phyloP scores from a whole-genome alignment of 2,888 invertebrate genomes.

The Drosophila anceps region DNA sequence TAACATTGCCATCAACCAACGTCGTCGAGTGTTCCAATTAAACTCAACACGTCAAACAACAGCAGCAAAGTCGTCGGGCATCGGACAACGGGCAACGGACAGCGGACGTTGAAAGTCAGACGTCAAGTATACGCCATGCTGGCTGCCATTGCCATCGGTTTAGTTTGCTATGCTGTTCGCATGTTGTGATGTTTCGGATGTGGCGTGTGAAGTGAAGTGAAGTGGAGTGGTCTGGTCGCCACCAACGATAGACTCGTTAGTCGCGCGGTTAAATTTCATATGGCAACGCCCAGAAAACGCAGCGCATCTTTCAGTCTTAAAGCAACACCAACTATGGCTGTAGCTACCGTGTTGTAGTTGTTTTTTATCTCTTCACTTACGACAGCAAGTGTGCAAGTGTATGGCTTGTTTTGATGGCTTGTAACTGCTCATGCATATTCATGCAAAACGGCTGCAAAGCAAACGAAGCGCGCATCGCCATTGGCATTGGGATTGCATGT shows the following conservation, averaged over 20 bases:
- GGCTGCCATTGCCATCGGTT: slow-evolving; percentile 44
- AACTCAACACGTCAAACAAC: slow-evolving; percentile 80
- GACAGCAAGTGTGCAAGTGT: slow-evolving; percentile 23
- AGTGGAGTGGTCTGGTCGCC: slow-evolving; percentile 28
- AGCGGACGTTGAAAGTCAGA: slow-evolving; percentile 43
- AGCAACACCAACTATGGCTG: slow-evolving; percentile 37
- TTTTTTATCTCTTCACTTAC: slow-evolving; percentile 5
- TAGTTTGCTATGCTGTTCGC: slow-evolving; percentile 54
- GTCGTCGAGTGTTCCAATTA: slow-evolving; percentile 77
- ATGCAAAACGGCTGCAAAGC: slow-evolving; percentile 62
- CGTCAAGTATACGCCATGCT: slow-evolving; percentile 75
- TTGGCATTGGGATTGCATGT: slow-evolving; percentile 33
- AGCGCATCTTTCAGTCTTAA: slow-evolving; percentile 61
- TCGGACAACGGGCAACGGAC: slow-evolving; percentile 5
- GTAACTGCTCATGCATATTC: slow-evolving; percentile 78
- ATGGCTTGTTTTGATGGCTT: slow-evolving; percentile 78
- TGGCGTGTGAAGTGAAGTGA: slow-evolving; percentile 24
- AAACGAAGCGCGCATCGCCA: slow-evolving; percentile 64
- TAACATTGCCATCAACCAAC: slow-evolving; percentile 43
- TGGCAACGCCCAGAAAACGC: slow-evolving; percentile 37
- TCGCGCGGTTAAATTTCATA: slow-evolving; percentile 75
- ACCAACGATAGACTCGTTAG: slow-evolving; percentile 78
- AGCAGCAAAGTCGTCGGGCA: slow-evolving; percentile 33
- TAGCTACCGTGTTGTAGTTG: background rate
- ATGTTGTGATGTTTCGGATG: slow-evolving; percentile 36